phyloP scores from a whole-genome alignment of 2,113 vertebrate species.

The Gobius niger region DNA sequence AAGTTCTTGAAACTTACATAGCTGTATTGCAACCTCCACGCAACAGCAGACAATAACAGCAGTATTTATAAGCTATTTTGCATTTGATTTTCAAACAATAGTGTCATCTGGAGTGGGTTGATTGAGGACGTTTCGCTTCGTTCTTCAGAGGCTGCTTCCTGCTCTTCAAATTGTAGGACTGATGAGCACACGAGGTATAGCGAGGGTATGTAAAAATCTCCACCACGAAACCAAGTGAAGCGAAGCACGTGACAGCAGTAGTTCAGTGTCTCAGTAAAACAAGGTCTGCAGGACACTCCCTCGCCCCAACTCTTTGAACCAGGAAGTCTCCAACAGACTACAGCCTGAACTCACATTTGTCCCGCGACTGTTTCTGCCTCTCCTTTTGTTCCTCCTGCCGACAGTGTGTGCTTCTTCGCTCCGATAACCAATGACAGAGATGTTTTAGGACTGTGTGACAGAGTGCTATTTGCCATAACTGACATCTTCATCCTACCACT shows the following conservation, averaged over 20 bases:
- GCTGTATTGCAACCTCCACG: no score
- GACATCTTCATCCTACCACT: conserved; percentile 77
- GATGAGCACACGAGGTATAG: no score
- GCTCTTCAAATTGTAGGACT: no score
- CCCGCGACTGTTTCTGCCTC: conserved; percentile 5
- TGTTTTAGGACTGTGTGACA: conserved; percentile 71
- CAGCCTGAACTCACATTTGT: conserved; percentile 1
- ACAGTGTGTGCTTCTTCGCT: conserved; percentile 39
- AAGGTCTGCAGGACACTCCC: not conserved
- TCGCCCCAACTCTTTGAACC: conserved; percentile 1
- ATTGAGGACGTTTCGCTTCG: no score
- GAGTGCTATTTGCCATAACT: conserved; percentile 78
- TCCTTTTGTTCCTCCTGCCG: conserved; percentile 16
- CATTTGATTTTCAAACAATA: no score
- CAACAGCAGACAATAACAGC: no score
- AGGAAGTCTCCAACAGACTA: not conserved
- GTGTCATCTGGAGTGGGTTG: no score
- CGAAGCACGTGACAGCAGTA: not conserved
- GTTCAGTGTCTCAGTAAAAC: not conserved
- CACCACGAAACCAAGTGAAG: not conserved
- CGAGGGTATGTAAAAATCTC: no score
- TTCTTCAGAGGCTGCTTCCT: no score
- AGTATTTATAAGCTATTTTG: no score
- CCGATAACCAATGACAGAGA: conserved; percentile 74
- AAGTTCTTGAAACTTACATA: no score